phyloP scores from a whole-genome alignment of 2,797 vertebrate species.

The Acridotheres tristis region DNA sequence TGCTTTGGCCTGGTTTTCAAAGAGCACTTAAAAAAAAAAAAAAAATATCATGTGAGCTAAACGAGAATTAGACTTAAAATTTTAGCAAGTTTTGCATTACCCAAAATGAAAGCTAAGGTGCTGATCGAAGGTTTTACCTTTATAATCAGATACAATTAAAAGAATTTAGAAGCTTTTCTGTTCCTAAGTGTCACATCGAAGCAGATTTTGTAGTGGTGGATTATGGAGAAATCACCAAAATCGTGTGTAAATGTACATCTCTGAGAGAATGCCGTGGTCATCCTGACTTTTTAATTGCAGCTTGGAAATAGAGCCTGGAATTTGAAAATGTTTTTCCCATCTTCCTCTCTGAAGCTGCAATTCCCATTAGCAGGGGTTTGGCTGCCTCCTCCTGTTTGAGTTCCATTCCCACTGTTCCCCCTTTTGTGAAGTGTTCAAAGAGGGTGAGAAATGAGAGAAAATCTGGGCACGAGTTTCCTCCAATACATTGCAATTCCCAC shows the following conservation, averaged over 20 bases:
- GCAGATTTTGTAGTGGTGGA: not conserved
- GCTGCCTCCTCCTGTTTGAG: not conserved
- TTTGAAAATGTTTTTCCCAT: too few relatives aligned
- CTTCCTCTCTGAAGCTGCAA: too few relatives aligned
- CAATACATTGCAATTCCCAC: not conserved
- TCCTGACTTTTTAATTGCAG: fast-evolving
- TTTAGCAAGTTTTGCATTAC: not conserved
- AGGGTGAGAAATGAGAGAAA: not conserved
- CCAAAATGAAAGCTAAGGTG: not conserved
- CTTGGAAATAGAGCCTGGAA: not conserved
- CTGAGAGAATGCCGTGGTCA: not conserved
- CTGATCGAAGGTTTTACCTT: not conserved
- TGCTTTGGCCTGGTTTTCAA: not conserved
- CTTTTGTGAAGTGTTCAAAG: not conserved
- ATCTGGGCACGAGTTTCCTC: not conserved
- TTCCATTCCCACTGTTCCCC: not conserved
- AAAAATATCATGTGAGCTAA: not conserved
- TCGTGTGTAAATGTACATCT: fast-evolving
- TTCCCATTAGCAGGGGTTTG: not conserved
- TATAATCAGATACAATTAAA: too few relatives aligned
- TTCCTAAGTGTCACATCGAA: not conserved
- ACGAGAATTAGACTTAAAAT: not conserved
- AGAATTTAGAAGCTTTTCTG: not conserved
- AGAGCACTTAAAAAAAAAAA: not conserved
- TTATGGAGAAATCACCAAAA: not conserved